Evolutionary conservation across 2,113 vertebrate species (phyloP).

Genomic region (Ailuropoda melanoleuca): DNA sequence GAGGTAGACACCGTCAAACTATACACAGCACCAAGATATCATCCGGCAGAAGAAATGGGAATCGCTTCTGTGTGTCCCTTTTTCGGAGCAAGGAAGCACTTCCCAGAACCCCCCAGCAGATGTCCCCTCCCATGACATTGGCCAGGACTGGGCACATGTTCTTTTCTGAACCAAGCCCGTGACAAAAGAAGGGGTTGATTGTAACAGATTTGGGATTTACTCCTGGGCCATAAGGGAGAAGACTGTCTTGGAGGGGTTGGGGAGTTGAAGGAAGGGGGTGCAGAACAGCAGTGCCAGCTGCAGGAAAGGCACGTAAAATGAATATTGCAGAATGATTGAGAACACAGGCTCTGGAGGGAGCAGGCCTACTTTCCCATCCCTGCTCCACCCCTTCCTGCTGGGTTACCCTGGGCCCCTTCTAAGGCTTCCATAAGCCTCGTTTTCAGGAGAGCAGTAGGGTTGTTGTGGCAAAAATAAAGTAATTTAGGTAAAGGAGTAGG

Average conservation of each 20-base stretch:
- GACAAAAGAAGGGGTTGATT: background rate
- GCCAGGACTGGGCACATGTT: background rate
- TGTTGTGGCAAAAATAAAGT: background rate
- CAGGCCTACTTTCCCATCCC: background rate
- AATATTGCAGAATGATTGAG: background rate
- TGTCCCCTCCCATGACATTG: background rate
- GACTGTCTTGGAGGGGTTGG: too few species aligned
- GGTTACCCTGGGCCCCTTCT: background rate
- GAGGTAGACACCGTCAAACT: too few species aligned
- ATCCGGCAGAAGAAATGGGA: background rate
- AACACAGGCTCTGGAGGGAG: background rate
- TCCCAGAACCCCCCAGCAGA: background rate
- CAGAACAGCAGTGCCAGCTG: too few species aligned
- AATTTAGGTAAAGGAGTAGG: background rate
- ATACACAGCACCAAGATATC: background rate
- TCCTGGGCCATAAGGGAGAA: background rate
- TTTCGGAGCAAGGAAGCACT: background rate
- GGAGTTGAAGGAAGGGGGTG: accelerated
- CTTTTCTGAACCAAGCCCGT: background rate
- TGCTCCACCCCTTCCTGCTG: background rate
- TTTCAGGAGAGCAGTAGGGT: background rate
- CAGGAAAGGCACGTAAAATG: background rate
- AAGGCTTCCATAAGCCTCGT: background rate
- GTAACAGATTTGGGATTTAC: background rate
- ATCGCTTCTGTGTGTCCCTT: accelerated